A percentile compares a stretch with the other conserved stretches of the same genome.
Conservation (phyloP, 1,140 invertebrate species). For the Calycopis cecrops region DNA sequence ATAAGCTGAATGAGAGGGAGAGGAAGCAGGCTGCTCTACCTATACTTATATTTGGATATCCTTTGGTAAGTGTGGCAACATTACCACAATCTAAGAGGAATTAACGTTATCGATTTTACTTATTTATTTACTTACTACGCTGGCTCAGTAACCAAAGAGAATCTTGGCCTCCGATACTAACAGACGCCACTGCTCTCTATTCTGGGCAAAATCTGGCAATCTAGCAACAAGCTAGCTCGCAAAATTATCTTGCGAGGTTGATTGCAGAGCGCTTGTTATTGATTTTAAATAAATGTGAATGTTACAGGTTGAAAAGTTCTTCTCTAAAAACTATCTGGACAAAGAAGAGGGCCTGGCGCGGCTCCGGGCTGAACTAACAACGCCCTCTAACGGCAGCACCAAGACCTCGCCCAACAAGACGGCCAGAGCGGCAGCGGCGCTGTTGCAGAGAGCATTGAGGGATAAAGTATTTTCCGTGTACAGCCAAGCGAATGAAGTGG, state of each 20-base stretch:
- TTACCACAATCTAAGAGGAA: too few relatives aligned
- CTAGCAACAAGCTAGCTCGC: too few relatives aligned
- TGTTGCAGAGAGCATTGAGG: constrained; percentile 85
- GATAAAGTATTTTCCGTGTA: constrained; percentile 93
- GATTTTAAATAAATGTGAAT: not conserved
- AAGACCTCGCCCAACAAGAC: constrained; percentile 81
- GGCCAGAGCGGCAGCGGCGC: constrained; percentile 83
- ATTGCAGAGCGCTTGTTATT: too few relatives aligned
- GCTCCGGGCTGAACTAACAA: constrained; percentile 83
- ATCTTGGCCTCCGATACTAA: too few relatives aligned
- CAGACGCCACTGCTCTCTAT: too few relatives aligned
- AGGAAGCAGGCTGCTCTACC: constrained; percentile 92
- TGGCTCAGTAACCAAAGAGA: too few relatives aligned
- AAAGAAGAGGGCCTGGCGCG: constrained; percentile 91
- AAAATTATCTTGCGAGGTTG: too few relatives aligned
- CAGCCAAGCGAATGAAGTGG: constrained; percentile 85
- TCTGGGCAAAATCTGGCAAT: too few relatives aligned
- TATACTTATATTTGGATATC: constrained; percentile 92
- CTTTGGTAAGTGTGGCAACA: constrained; percentile 81
- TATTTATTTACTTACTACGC: too few relatives aligned
- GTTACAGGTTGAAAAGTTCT: constrained; percentile 91
- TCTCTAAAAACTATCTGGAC: constrained; percentile 93
- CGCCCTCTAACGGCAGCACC: constrained; percentile 57
- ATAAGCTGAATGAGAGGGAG: constrained; percentile 88
- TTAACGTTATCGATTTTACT: too few relatives aligned